phyloP scores from a whole-genome alignment of 1,140 invertebrate species.

The Zaprionus taronus region DNA sequence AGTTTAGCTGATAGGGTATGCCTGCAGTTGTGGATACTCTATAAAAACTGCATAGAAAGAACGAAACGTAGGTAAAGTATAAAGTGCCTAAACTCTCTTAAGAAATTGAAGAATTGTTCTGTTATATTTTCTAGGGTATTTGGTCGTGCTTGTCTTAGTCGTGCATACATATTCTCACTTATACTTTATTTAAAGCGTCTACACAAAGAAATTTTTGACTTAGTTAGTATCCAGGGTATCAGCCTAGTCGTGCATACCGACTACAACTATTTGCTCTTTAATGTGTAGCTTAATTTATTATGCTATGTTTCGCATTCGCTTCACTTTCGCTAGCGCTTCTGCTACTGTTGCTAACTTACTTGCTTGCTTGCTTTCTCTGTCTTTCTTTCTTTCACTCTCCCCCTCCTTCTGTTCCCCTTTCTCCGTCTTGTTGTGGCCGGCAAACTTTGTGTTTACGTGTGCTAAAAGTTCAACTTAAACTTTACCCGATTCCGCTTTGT shows the following conservation, averaged over 20 bases:
- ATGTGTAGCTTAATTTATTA: constrained; percentile 1
- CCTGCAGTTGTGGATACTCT: not conserved
- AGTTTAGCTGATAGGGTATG: not conserved
- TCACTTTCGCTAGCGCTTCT: constrained; percentile 22
- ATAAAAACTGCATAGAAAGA: not conserved
- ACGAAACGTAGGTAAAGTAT: not conserved
- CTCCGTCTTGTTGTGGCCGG: constrained; percentile 15
- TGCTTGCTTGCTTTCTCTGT: constrained; percentile 23
- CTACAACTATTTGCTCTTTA: not conserved
- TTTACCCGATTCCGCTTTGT: constrained; percentile 13
- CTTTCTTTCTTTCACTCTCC: constrained; percentile 34
- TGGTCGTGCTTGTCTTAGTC: too few relatives aligned
- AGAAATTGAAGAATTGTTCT: too few relatives aligned
- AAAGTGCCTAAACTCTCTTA: too few relatives aligned
- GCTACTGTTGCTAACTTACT: constrained; percentile 28
- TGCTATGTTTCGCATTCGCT: constrained; percentile 27
- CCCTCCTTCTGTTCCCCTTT: constrained; percentile 17
- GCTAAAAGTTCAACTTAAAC: constrained; percentile 46
- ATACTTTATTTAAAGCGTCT: not conserved
- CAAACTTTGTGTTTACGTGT: constrained; percentile 58
- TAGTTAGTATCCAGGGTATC: constrained; percentile 11
- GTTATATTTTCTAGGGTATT: too few relatives aligned
- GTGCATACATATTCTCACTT: too few relatives aligned
- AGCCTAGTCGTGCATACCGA: not conserved
- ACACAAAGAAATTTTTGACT: not conserved